Conservation (phyloP, 2,888 invertebrate species). For the Euspilapteryx auroguttella region DNA sequence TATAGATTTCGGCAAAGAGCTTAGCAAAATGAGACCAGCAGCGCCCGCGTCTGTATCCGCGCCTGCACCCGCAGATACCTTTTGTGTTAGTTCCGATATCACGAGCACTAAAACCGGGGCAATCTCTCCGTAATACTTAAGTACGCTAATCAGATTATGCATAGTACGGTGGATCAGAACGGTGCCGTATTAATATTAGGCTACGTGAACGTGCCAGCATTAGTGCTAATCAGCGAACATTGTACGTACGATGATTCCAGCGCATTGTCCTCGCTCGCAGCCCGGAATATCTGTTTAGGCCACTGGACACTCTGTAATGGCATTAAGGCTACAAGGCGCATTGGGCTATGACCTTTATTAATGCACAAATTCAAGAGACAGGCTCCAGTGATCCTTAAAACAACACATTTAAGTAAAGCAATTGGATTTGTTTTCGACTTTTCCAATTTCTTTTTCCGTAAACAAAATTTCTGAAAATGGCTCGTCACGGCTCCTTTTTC, state of each 20-base stretch:
- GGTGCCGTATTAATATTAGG: conserved; percentile 29
- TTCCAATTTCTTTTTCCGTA: too few species aligned
- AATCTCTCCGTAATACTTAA: conserved; percentile 14
- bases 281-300: conserved; percentile 60
- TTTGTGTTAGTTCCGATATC: conserved; percentile 3
- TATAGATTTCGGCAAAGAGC: too few species aligned
- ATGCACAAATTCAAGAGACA: conserved; percentile 18
- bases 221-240: conserved; percentile 54
- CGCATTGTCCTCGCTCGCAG: conserved; percentile 52
- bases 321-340: too few species aligned
- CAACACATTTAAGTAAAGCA: too few species aligned
- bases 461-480: too few species aligned
- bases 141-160: conserved; percentile 56
- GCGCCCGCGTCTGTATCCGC: too few species aligned
- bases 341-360: too few species aligned
- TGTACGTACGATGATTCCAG: conserved; percentile 44
- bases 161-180: conserved; percentile 52
- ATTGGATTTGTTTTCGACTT: too few species aligned
- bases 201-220: conserved; percentile 46
- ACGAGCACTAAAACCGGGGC: not conserved
- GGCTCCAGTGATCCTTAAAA: too few species aligned
- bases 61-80: not conserved
- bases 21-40: too few species aligned
- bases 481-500: conserved; percentile 10
- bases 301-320: conserved; percentile 51